Base-by-base conservation (phyloP, 2,888 invertebrate genomes). In the Leptopilina syphax region DNA sequence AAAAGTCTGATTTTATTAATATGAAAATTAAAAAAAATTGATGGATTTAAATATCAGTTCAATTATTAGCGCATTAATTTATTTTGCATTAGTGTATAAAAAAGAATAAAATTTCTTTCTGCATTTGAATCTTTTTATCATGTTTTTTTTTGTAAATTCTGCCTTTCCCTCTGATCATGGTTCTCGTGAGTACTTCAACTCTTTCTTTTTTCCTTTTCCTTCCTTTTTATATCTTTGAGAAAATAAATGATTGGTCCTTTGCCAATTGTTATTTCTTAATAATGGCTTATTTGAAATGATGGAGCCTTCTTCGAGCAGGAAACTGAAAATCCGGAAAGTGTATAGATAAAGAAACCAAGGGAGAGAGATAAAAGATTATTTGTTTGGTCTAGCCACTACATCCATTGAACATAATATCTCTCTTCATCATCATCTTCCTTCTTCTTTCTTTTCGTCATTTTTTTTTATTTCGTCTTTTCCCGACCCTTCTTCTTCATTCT, bases 351-450 rank as follows among this genome's bases (percentile, higher is more conserved):
- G 79, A 66, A 50, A 76, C 84, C 83, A 83, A 84, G 85, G 84
- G 85, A 83, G 83, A 83, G 83, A 86, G 86, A 87, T 87, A 88
- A 88, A 86, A 83, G 63, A 87, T 86, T 85, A 86, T 88, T 88
- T 88, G 87, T 88, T 85, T 86, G 86, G 86, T 85, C 86, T 84
- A 83, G 83, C 81, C 83, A 78, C 80, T 82, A 34, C 76, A 76
- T 34, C 63, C 18, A 76, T 76, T 60, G 41, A 76, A 76, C 76
- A 54, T 50, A 76, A 60, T 76, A 76, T 60, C 63, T 76, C 63
- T 10, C 60, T 63, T 41, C 63, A 76, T 41, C 63, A 57, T 57
- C 12, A 18, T 76, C 44, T 76, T 76, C 34, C 34, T 76, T 13
- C 4, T 18, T 41, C 13, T 47, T 67, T 18, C 67, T 57, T 12